Percentiles rank a stretch among this genome's conserved stretches.
phyloP scores from a whole-genome alignment of 2,113 vertebrate genomes.

The Callocephalon fimbriatum region DNA sequence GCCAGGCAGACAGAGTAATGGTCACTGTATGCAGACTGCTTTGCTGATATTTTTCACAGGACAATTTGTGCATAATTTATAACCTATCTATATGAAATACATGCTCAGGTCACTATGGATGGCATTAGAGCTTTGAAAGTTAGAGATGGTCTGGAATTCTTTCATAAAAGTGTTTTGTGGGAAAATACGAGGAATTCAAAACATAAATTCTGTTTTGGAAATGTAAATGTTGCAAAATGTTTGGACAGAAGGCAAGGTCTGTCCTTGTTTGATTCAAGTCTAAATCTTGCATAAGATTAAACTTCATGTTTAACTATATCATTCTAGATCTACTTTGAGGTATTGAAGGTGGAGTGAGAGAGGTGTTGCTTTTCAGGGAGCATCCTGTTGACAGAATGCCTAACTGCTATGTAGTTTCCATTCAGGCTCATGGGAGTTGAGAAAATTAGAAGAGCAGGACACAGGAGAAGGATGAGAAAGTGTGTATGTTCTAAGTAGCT shows the following conservation, averaged over 20 bases:
- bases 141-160: not conserved
- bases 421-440: not conserved
- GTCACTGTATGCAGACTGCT: not conserved
- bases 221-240: not conserved
- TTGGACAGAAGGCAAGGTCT: fast-evolving
- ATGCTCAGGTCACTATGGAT: fast-evolving
- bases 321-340: not conserved
- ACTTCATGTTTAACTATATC: not conserved
- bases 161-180: fast-evolving
- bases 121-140: no score
- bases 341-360: not conserved
- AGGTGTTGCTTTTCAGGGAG: not conserved
- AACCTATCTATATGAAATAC: not conserved
- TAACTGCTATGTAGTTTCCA: not conserved
- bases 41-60: not conserved
- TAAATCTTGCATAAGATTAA: not conserved
- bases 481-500: not conserved
- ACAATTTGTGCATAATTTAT: not conserved
- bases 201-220: not conserved
- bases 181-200: not conserved
- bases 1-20: not conserved
- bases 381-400: not conserved
- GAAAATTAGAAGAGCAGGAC: not conserved
- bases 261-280: not conserved
- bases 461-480: not conserved